Evolutionary conservation across 2,113 vertebrate genomes (phyloP).

Genomic region (Natator depressus): DNA sequence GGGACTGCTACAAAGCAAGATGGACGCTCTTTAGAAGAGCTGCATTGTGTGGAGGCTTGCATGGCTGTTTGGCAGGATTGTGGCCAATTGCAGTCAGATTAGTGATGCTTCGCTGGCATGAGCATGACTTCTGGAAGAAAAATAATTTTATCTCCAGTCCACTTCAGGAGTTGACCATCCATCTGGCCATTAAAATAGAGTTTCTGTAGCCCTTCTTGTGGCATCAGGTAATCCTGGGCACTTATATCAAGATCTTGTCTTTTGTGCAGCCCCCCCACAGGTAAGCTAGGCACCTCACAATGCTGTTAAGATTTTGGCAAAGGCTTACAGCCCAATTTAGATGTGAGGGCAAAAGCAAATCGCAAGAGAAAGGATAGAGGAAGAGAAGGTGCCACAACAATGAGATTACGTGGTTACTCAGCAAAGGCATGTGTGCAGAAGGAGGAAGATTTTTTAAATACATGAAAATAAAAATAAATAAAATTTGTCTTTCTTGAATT

Average conservation of each 20-base stretch:
- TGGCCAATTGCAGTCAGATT: not conserved
- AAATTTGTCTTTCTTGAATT: not conserved
- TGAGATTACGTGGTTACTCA: not conserved
- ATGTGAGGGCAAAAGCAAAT: not conserved
- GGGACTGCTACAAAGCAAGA: not conserved
- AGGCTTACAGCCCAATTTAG: not conserved
- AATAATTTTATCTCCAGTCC: not conserved
- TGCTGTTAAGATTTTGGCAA: not conserved
- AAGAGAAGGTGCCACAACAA: not conserved
- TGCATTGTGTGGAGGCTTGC: not conserved
- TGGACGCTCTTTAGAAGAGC: not conserved
- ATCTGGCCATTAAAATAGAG: not conserved
- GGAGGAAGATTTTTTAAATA: not conserved
- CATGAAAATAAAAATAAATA: not conserved
- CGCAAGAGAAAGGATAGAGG: not conserved
- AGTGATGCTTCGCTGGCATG: not conserved
- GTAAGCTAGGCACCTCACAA: not conserved
- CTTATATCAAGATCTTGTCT: not conserved
- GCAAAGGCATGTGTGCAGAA: not conserved
- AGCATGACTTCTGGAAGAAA: not conserved
- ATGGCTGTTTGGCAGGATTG: not conserved
- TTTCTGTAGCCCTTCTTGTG: not conserved
- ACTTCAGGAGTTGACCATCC: not conserved
- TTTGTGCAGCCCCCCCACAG: not conserved
- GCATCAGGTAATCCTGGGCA: not conserved